Percentiles rank a stretch among this genome's conserved stretches.
These are phyloP conservation scores for Megathymus violae DNA, from an alignment of 1,140 invertebrate species.

Conservation along the genomic window DNA sequence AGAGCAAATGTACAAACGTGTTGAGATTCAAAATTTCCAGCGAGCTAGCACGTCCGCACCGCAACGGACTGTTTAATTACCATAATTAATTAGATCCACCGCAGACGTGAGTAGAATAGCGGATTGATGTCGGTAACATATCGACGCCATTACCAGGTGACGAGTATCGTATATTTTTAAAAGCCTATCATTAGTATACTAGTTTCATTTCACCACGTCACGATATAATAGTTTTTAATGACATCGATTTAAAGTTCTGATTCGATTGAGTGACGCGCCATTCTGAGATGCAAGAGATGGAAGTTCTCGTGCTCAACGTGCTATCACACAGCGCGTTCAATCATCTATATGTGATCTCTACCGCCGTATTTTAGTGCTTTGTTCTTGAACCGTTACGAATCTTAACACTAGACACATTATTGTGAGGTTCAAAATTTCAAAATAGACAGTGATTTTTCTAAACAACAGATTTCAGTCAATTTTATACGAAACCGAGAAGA, in stretches of 20 bases:
- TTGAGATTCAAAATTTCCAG: slow-evolving; percentile 54
- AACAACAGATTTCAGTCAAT: too few species aligned
- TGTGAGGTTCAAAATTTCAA: too few species aligned
- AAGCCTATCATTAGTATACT: slow-evolving; percentile 69
- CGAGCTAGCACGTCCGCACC: slow-evolving; percentile 58
- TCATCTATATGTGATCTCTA: slow-evolving; percentile 61
- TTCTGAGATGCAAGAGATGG: slow-evolving; percentile 43
- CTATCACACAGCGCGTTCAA: slow-evolving; percentile 71
- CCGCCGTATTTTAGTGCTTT: slow-evolving; percentile 50
- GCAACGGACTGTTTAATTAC: slow-evolving; percentile 77
- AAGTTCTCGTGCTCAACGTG: slow-evolving; percentile 58
- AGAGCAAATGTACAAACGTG: slow-evolving; percentile 45
- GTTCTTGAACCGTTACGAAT: slow-evolving; percentile 69
- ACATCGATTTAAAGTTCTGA: slow-evolving; percentile 6
- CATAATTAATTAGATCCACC: slow-evolving; percentile 80
- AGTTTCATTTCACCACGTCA: slow-evolving; percentile 12
- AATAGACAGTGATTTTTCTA: too few species aligned
- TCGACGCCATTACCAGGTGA: slow-evolving; percentile 75
- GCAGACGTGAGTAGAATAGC: slow-evolving; percentile 75
- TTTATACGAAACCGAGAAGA: too few species aligned
- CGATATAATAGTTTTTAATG: neutral
- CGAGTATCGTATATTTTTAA: slow-evolving; percentile 75
- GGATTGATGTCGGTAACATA: slow-evolving; percentile 78
- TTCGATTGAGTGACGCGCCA: neutral
- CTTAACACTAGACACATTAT: slow-evolving; percentile 4